These are phyloP conservation scores for Aleiodes alternator DNA, from an alignment of 2,888 invertebrate genomes.

Conservation along the genomic window DNA sequence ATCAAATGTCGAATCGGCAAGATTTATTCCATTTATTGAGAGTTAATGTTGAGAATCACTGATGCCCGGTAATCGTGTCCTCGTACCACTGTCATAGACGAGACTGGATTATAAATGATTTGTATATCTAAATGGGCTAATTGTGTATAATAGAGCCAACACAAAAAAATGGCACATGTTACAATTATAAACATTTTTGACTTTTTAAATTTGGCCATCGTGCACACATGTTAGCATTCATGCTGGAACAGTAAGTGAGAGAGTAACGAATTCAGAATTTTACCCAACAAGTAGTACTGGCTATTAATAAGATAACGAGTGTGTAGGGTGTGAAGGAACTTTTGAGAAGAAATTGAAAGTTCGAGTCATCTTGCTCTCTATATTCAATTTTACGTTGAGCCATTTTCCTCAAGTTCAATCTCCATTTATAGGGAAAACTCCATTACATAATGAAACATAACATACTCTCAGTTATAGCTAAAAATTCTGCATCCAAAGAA, in stretches of 20 bases:
- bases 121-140: not conserved
- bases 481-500: not conserved
- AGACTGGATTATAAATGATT: conserved; percentile 13
- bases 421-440: too few relatives aligned
- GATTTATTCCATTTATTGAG: not conserved
- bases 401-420: not conserved
- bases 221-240: not conserved
- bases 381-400: conserved; percentile 9
- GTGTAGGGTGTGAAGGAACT: conserved; percentile 24
- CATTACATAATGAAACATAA: too few relatives aligned
- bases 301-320: conserved; percentile 24
- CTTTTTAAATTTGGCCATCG: conserved; percentile 5
- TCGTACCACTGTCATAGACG: not conserved
- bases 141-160: too few relatives aligned
- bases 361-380: not conserved
- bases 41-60: conserved; percentile 1
- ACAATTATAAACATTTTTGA: not conserved
- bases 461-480: too few relatives aligned
- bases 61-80: conserved; percentile 4
- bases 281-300: not conserved
- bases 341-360: not conserved
- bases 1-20: too few relatives aligned
- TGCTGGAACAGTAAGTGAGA: not conserved
- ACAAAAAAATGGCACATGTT: not conserved
- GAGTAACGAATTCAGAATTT: not conserved